Base-by-base conservation (phyloP, 2,888 invertebrate genomes). In the Tethea ocularis region DNA sequence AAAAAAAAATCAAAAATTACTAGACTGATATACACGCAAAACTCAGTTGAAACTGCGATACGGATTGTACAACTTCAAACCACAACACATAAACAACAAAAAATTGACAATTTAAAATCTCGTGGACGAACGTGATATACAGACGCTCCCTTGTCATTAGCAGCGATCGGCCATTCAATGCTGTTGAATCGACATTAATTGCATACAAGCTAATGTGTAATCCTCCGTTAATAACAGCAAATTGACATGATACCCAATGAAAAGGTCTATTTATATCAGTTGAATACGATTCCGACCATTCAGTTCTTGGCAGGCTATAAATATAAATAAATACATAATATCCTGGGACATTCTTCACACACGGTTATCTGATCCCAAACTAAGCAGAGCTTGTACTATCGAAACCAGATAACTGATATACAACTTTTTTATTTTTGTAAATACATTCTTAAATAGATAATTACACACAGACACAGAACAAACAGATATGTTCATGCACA, bases 141-240 rank as follows among this genome's bases (percentile, higher is more conserved):
- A 22, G 29, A 20, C 20, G n/a, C 20, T 20, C 33, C 54, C 33
- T 54, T 33, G 33, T 53, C 26, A 53, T 53, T 33, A 54, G 54
- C 54, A 20, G 26, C 65, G 68, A 64, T 41, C 57, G 62, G 58
- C 62, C 73, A 68, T 73, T 71, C 67, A 75, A 63, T 53, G 62
- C 68, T 63, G 65, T 67, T 74, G 74, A 74, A 74, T 75, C 67
- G 75, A 68, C 75, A 61, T 72, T 74, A 74, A 74, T 74, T 74
- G 73, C 75, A 72, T 59, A 72, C 68, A 72, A 67, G 68, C 72
- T 17, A 10, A 20, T 17, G 10, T 13, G 20, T 54, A 54, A 54
- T 54, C 54, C 33, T 17, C 15, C 54, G 36, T 36, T 54, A 33
- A 54, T 36, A 54, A 54, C 20, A 17, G 7, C 46, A 10, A 38